Evolutionary conservation across 1,140 invertebrate species (phyloP), one percentile per base, ranked within the genome.

Genomic region (Drosophila arizonae): DNA sequence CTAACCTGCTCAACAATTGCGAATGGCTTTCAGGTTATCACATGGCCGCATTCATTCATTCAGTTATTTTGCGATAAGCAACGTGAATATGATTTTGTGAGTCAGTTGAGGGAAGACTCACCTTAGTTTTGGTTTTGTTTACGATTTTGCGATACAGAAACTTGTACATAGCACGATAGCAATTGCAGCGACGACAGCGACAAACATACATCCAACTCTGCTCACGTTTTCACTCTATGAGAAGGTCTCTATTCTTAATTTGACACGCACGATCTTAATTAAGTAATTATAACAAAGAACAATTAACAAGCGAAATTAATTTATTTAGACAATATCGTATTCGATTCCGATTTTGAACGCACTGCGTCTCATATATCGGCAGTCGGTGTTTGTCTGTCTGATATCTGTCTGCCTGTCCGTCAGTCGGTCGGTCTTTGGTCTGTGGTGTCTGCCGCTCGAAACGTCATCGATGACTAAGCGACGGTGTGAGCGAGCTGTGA

Each of bases 391-490:
- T n/a, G 64, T 67, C 57, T 0, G 48, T 51, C 55, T 4, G 56
- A 54, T 26, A 21, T 60, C 24, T 39, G 63, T 66, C 11, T 15
- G 48, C 36, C 30, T 15, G 48, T 50, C 30, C 3, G 48, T 72
- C 54, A 9, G 62, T 58, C 62, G 4, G 24, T 57, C 17, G 10
- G 48, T 67, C 64, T 50, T 9, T 24, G 41, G 33, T 21, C 52
- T 28, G 43, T 76, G 61, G 33, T 76, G 61, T 65, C 57, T 61
- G 61, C 39, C 28, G 62, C 68, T 62, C 77, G 73, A 80, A 77
- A 75, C 77, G 81, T 84, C 81, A 84, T 85, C 62, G 81, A 80
- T 85, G 76, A 84, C 81, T 84, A 84, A 84, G 54, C 10, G 48
- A n/a, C n/a, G 30, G 51, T 30, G 28, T 33, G 52, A 48, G 56